These are phyloP conservation scores for Scleropages formosus DNA, from an alignment of 2,797 vertebrate species.

Conservation along the genomic window DNA sequence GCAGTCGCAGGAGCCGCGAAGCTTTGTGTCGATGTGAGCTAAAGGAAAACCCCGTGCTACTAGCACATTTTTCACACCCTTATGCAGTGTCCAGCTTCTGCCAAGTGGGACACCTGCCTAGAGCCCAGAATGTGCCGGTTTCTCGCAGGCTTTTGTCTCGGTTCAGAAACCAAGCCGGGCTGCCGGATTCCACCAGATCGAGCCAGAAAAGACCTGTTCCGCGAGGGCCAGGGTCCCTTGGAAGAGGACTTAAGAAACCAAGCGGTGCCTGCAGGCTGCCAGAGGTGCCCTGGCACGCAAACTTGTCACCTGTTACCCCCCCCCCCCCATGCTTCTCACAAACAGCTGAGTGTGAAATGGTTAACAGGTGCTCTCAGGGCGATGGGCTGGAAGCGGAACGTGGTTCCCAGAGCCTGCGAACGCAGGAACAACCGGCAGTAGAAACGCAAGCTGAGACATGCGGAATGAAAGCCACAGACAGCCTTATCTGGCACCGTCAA, in stretches of 20 bases:
- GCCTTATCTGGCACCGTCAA: neutral
- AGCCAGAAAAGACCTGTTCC: conserved; percentile 11
- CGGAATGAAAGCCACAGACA: neutral
- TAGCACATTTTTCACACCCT: conserved; percentile 26
- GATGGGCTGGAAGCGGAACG: neutral
- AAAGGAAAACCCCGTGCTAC: conserved; percentile 11
- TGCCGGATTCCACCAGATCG: conserved; percentile 3
- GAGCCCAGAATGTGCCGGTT: conserved; percentile 22
- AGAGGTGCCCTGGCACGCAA: conserved; percentile 14
- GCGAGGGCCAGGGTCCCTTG: conserved; percentile 1
- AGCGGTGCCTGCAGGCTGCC: neutral
- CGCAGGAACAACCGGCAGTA: neutral
- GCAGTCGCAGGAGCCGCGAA: too few relatives aligned
- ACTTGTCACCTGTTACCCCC: neutral
- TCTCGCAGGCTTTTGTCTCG: neutral
- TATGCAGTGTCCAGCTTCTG: conserved; percentile 9
- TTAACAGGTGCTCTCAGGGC: neutral
- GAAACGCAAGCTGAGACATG: neutral
- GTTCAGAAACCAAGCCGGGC: conserved; percentile 7
- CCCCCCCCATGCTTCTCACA: conserved; percentile 5
- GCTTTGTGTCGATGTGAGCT: conserved; percentile 19
- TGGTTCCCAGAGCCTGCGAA: neutral
- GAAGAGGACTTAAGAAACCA: conserved; percentile 20
- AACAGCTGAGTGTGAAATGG: conserved; percentile 9
- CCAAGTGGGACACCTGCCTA: conserved; percentile 27